Evolutionary conservation across 2,888 invertebrate genomes (phyloP), one percentile per base, ranked within the genome.

Genomic region (Leptinotarsa juncta): DNA sequence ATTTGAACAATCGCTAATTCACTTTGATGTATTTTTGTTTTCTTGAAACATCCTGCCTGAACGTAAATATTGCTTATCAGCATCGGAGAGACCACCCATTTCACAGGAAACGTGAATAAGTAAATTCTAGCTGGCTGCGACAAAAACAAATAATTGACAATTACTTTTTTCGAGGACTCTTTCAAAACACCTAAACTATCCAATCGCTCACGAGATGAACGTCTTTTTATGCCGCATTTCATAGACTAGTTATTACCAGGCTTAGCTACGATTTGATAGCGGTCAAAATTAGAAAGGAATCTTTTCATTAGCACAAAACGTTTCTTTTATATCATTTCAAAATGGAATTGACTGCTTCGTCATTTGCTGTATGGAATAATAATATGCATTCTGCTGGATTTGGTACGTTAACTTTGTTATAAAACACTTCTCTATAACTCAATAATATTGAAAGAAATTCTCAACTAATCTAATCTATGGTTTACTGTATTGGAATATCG

Each of bases 91-190:
- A 62, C 62, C 62, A 62, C 62, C 62, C 62, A 62, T 62, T 62
- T 2, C 26, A 62, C 62, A 62, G 62, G 62, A 62, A 62, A 62
- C 62, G 32, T 15, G 32, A 62, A 23, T 32, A 62, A 16, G 62
- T 32, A 14, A 62, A 62, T 62, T 32, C 26, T 10, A 32, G 16
- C 10, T 26, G 10, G 14, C 32, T 16, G 12, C 32, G 14, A 32
- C 62, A 62, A 62, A 57, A 62, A 32, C 32, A 62, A 62, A 62
- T 62, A 62, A 26, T 26, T 26, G 32, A 15, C 16, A 62, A 62
- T 32, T 62, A 62, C 15, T 60, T 60, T 26, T 60, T 60, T 60
- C 23, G 23, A 26, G 60, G 26, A 23, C 26, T 23, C 60, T 60
- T 26, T 60, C 23, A 26, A 60, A 60, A 60, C 26, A 23, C 14